These are phyloP conservation scores for Enteromius thamalakanensis DNA, from an alignment of 2,797 vertebrate species.

Conservation along the genomic window DNA sequence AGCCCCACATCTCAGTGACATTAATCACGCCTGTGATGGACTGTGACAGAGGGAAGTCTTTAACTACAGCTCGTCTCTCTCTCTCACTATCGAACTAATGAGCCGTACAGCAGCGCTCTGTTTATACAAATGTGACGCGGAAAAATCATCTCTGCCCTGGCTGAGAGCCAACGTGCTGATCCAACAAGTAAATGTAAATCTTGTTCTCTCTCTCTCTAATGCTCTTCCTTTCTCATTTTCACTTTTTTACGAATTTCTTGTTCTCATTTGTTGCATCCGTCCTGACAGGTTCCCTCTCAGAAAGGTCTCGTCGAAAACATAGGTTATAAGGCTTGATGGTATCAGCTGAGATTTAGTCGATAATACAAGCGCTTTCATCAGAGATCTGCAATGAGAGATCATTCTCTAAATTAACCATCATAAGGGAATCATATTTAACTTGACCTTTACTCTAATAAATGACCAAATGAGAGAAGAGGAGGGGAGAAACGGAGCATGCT, in stretches of 20 bases:
- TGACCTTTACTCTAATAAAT: constrained; percentile 31
- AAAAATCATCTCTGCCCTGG: constrained; percentile 53
- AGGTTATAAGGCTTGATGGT: not conserved
- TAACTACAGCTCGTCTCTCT: constrained; percentile 56
- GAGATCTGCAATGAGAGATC: constrained; percentile 6
- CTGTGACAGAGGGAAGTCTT: constrained; percentile 57
- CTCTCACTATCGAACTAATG: constrained; percentile 63
- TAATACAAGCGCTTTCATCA: constrained; percentile 5
- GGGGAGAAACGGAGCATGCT: not conserved
- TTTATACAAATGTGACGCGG: constrained; percentile 54
- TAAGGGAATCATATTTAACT: constrained; percentile 21
- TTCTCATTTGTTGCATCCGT: not conserved
- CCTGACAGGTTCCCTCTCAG: not conserved
- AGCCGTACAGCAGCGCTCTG: constrained; percentile 58
- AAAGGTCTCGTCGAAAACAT: not conserved
- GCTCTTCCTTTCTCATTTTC: not conserved
- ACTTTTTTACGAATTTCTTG: constrained; percentile 1
- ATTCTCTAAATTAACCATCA: constrained; percentile 17
- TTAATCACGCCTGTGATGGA: constrained; percentile 65
- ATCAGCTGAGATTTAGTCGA: constrained; percentile 12
- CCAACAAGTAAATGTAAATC: constrained; percentile 53
- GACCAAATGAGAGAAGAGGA: not conserved
- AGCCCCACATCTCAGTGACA: constrained; percentile 60
- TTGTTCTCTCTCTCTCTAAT: not conserved
- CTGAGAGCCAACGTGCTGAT: constrained; percentile 49